Evolutionary conservation across 2,797 vertebrate species (phyloP).

Genomic region (Enteromius fasciolatus): DNA sequence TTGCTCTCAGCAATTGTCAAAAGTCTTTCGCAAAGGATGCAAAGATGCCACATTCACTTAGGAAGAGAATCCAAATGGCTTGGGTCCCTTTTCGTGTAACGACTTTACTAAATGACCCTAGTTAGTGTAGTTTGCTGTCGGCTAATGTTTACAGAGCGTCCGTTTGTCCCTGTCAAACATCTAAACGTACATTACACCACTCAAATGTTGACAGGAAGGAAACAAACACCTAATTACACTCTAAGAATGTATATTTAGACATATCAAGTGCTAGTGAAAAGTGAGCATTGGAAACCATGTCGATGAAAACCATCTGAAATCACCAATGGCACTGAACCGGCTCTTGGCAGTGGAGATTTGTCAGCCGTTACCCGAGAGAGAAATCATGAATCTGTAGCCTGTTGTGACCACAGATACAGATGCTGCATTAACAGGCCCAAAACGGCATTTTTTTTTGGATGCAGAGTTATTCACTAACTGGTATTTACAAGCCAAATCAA

Average conservation of each 20-base stretch:
- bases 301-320: conserved; percentile 28
- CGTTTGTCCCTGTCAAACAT: conserved; percentile 60
- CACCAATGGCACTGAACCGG: conserved; percentile 24
- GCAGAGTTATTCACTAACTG: neutral
- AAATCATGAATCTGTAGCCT: conserved; percentile 3
- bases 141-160: conserved; percentile 54
- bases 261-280: conserved; percentile 60
- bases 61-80: conserved; percentile 66
- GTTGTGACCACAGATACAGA: conserved; percentile 2
- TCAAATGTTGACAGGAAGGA: conserved; percentile 58
- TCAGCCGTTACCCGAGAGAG: conserved; percentile 52
- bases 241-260: neutral
- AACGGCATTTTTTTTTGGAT: neutral
- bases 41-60: conserved; percentile 8
- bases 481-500: neutral
- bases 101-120: conserved; percentile 63
- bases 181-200: conserved; percentile 60
- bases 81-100: conserved; percentile 74
- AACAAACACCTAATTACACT: conserved; percentile 60
- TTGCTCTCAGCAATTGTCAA: conserved; percentile 50
- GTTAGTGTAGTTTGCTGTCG: conserved; percentile 45
- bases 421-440: neutral
- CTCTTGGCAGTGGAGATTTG: conserved; percentile 25
- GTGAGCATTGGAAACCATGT: conserved; percentile 31
- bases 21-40: conserved; percentile 26